Conservation (phyloP, 1,140 invertebrate species). For the Aphelinus certus region DNA sequence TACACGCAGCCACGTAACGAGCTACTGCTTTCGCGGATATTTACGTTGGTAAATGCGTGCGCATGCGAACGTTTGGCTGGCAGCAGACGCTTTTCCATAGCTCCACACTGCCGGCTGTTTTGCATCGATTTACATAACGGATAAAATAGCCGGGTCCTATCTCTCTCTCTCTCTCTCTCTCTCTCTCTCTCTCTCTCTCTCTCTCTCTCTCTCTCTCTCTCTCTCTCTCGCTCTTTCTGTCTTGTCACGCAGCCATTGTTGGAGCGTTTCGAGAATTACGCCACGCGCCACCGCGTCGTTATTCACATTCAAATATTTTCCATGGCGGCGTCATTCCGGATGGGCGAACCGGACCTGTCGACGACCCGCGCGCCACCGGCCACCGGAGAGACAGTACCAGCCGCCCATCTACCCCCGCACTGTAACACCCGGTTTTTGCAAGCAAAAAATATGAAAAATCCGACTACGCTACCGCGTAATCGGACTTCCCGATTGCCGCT, state of each 20-base stretch:
- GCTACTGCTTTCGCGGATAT: background rate
- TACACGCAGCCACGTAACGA: constrained; percentile 10
- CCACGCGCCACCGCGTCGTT: constrained; percentile 47
- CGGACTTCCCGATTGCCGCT: too few species aligned
- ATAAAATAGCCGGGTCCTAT: constrained; percentile 53
- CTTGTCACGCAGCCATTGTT: constrained; percentile 51
- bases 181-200: constrained; percentile 3
- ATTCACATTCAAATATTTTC: constrained; percentile 64
- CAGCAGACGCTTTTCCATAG: constrained; percentile 11
- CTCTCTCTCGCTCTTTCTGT: background rate
- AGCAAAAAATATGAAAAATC: too few species aligned
- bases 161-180: constrained; percentile 13
- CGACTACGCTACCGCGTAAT: too few species aligned
- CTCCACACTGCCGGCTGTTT: constrained; percentile 48
- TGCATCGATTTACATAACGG: constrained; percentile 65
- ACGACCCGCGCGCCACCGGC: constrained; percentile 16
- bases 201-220: constrained; percentile 3
- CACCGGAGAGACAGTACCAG: constrained; percentile 35
- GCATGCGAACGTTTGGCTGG: constrained; percentile 1
- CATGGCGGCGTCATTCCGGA: constrained; percentile 48
- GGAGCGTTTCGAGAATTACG: constrained; percentile 59
- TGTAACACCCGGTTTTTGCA: too few species aligned
- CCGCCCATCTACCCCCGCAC: too few species aligned
- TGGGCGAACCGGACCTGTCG: constrained; percentile 39
- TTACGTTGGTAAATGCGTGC: background rate